Evolutionary conservation across 2,113 vertebrate genomes (phyloP).

Genomic region (Oryzias woworae): DNA sequence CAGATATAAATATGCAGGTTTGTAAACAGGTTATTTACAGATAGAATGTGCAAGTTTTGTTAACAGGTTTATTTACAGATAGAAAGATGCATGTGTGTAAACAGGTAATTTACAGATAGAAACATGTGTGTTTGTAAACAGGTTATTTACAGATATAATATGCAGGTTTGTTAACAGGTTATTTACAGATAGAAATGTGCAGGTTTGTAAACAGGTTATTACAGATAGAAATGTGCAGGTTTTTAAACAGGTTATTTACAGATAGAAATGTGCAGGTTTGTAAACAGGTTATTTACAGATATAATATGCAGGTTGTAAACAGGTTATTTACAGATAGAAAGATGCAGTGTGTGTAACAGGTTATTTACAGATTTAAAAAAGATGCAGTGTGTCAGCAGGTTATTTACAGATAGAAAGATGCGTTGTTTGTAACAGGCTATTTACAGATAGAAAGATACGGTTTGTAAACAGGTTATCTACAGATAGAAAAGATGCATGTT

Average conservation of each 20-base stretch:
- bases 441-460: background rate
- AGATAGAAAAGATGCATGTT: background rate
- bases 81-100: too few species aligned
- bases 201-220: constrained; percentile 1
- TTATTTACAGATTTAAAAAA: constrained; percentile 9
- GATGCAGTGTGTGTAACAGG: background rate
- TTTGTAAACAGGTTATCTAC: constrained; percentile 4
- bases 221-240: background rate
- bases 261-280: background rate
- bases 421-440: background rate
- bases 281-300: too few species aligned
- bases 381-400: too few species aligned
- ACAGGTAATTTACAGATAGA: too few species aligned
- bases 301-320: background rate
- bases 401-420: background rate
- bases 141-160: too few species aligned
- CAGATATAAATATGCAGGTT: too few species aligned
- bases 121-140: accelerated
- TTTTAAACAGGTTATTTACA: constrained; percentile 7
- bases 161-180: too few species aligned
- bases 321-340: constrained; percentile 3
- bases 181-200: background rate
- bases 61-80: constrained; percentile 13
- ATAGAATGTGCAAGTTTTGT: background rate
- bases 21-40: constrained; percentile 11